These are phyloP conservation scores for Protodeltote pygarga DNA, from an alignment of 2,888 invertebrate species.

Conservation along the genomic window DNA sequence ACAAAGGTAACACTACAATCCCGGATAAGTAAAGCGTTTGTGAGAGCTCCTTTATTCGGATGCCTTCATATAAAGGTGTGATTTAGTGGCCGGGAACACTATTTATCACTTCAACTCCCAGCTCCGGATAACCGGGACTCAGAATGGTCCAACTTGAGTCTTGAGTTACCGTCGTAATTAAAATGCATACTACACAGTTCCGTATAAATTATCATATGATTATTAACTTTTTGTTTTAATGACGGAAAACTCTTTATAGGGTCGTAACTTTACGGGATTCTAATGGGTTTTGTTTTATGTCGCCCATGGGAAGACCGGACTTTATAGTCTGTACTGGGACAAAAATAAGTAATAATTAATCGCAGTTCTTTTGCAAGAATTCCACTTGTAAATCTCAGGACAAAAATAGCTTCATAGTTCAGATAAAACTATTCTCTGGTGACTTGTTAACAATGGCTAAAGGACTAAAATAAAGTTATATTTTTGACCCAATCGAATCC, in stretches of 20 bases:
- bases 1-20: slow-evolving; percentile 45
- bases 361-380: slow-evolving; percentile 40
- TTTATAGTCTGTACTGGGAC: slow-evolving; percentile 40
- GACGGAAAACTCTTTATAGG: slow-evolving; percentile 50
- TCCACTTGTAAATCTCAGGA: slow-evolving; percentile 36
- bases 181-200: slow-evolving; percentile 55
- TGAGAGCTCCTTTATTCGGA: slow-evolving; percentile 52
- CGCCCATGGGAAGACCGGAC: slow-evolving; percentile 35
- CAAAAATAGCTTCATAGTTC: slow-evolving; percentile 40
- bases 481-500: slow-evolving; percentile 8
- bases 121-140: slow-evolving; percentile 45
- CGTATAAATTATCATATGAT: slow-evolving; percentile 54
- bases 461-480: slow-evolving; percentile 14
- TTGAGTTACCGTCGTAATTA: slow-evolving; percentile 55
- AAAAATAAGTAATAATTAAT: slow-evolving; percentile 51
- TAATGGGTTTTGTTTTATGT: slow-evolving; percentile 53
- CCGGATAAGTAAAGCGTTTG: slow-evolving; percentile 39
- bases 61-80: slow-evolving; percentile 62
- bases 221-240: slow-evolving; percentile 56
- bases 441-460: slow-evolving; percentile 38
- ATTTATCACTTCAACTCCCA: slow-evolving; percentile 55
- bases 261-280: slow-evolving; percentile 51
- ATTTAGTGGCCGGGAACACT: slow-evolving; percentile 60
- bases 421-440: slow-evolving; percentile 41
- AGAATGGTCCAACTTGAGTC: slow-evolving; percentile 52